Percentiles rank a stretch among this genome's conserved stretches.
Conservation (phyloP, 2,888 invertebrate genomes). For the Tholera decimalis region DNA sequence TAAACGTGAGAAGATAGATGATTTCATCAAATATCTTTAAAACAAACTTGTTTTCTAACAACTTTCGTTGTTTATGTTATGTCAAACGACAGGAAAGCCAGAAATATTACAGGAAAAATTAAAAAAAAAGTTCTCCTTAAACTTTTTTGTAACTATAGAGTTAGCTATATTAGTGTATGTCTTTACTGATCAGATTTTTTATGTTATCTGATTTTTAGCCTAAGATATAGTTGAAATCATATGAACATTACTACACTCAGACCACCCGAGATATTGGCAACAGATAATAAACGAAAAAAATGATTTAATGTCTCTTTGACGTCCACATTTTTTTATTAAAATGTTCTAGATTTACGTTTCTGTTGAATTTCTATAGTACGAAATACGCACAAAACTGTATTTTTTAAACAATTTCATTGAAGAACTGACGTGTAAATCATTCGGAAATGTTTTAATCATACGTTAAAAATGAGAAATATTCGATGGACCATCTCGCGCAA, state of each 20-base stretch:
- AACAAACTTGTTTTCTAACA: slow-evolving; percentile 3
- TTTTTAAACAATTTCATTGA: slow-evolving; percentile 56
- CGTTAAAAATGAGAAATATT: slow-evolving; percentile 69
- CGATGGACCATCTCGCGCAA: slow-evolving; percentile 65
- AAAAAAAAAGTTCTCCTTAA: too few relatives aligned
- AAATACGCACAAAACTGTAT: slow-evolving; percentile 34
- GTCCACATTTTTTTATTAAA: slow-evolving; percentile 45
- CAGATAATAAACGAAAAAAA: slow-evolving; percentile 22
- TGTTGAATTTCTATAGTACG: slow-evolving; percentile 51
- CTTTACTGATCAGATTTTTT: too few relatives aligned
- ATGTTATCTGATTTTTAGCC: background rate
- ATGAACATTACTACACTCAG: background rate
- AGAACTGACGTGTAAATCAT: slow-evolving; percentile 65
- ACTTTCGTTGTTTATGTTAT: background rate
- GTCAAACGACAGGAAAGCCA: background rate
- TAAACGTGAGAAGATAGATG: slow-evolving; percentile 21
- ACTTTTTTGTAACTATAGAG: too few relatives aligned
- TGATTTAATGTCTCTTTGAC: slow-evolving; percentile 45
- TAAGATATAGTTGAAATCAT: background rate
- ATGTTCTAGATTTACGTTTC: slow-evolving; percentile 36
- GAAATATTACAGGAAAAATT: background rate
- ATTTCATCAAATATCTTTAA: background rate
- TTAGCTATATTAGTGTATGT: too few relatives aligned
- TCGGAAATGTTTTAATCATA: slow-evolving; percentile 62
- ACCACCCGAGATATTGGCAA: slow-evolving; percentile 27